Evolutionary conservation across 2,113 vertebrate species (phyloP).

Genomic region (Geococcyx californianus): DNA sequence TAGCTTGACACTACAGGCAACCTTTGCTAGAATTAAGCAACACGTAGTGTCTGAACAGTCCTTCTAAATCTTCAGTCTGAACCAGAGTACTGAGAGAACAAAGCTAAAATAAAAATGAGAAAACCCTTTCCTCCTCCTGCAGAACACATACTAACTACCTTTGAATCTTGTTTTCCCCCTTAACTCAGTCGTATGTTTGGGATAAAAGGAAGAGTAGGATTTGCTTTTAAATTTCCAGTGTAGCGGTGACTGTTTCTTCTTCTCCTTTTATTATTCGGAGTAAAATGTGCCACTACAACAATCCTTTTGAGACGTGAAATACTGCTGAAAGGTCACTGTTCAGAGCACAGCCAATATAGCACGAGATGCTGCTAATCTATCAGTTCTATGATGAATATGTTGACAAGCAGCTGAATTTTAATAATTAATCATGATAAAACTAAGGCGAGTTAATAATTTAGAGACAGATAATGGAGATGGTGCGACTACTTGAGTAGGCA

Average conservation of each 20-base stretch:
- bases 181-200: background rate
- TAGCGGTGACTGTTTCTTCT: slow-evolving; percentile 1
- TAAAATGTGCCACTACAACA: slow-evolving; percentile 13
- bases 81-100: background rate
- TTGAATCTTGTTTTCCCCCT: background rate
- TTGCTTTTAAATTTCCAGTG: background rate
- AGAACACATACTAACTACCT: background rate
- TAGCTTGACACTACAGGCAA: background rate
- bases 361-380: slow-evolving; percentile 51
- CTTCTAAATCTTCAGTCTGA: background rate
- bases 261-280: slow-evolving; percentile 1
- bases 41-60: background rate
- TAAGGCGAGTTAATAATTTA: slow-evolving; percentile 68
- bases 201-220: background rate
- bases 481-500: slow-evolving; percentile 8
- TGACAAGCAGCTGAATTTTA: slow-evolving; percentile 69
- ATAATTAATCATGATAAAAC: slow-evolving; percentile 75
- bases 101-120: background rate
- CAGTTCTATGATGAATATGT: slow-evolving; percentile 53
- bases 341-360: slow-evolving; percentile 34
- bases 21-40: background rate
- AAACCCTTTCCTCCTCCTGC: background rate
- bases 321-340: slow-evolving; percentile 62
- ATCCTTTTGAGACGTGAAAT: slow-evolving; percentile 59
- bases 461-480: slow-evolving; percentile 55